Evolutionary conservation across 2,113 vertebrate genomes (phyloP).

Genomic region (Vombatus ursinus): DNA sequence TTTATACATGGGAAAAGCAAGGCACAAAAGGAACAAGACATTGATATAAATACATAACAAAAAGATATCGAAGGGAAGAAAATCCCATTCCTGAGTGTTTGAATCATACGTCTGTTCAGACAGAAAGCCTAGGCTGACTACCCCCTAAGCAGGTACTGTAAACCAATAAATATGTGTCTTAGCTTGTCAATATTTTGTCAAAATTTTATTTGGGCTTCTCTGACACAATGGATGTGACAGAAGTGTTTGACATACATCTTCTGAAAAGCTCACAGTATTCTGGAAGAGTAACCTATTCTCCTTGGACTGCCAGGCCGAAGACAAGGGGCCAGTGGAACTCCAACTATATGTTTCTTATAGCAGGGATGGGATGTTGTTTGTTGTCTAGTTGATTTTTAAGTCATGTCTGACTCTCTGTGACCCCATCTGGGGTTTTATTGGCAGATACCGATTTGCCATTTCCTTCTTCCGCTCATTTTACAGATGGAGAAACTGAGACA

Average conservation of each 20-base stretch:
- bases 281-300: constrained; percentile 7
- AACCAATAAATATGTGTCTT: background rate
- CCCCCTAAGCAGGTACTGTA: background rate
- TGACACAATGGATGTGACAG: constrained; percentile 21
- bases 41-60: background rate
- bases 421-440: background rate
- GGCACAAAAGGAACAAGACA: background rate
- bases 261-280: constrained; percentile 18
- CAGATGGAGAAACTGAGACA: background rate
- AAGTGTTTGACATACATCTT: background rate
- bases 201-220: constrained; percentile 21
- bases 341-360: background rate
- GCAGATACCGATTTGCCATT: background rate
- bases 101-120: constrained; percentile 7
- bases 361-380: background rate
- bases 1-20: background rate
- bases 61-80: background rate
- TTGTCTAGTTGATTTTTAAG: background rate
- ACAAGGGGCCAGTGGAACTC: background rate
- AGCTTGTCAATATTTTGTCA: constrained; percentile 36
- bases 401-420: background rate
- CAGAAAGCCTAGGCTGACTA: background rate
- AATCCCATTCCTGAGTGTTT: background rate
- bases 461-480: background rate
- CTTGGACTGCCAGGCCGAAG: background rate